phyloP scores from a whole-genome alignment of 2,888 invertebrate species.

The Drosophila sordidula region DNA sequence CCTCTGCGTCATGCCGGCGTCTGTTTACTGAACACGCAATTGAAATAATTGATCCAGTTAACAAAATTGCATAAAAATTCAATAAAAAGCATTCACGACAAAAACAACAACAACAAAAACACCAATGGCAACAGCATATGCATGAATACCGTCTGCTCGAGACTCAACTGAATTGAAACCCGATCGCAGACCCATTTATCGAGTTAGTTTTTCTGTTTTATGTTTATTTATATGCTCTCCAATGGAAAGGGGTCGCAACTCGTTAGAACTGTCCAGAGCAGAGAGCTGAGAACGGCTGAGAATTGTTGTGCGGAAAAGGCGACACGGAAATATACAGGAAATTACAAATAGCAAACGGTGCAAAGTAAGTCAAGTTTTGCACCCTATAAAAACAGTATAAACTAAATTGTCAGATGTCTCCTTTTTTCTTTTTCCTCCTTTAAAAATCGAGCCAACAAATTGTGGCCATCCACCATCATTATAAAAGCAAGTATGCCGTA shows the following conservation, averaged over 20 bases:
- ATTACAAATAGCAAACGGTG: not conserved
- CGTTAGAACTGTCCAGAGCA: constrained; percentile 44
- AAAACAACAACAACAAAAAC: constrained; percentile 26
- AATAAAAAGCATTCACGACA: constrained; percentile 54
- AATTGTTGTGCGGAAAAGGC: not conserved
- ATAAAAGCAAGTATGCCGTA: too few relatives aligned
- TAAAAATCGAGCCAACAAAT: too few relatives aligned
- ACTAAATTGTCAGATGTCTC: too few relatives aligned
- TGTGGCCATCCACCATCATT: too few relatives aligned
- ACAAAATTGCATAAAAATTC: constrained; percentile 80
- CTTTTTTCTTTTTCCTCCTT: too few relatives aligned
- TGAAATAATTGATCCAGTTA: constrained; percentile 80
- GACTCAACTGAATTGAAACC: constrained; percentile 60
- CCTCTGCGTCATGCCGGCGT: constrained; percentile 55
- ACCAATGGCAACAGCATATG: too few relatives aligned
- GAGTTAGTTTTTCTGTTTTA: constrained; percentile 52
- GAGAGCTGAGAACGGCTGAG: not conserved
- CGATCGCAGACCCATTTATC: constrained; percentile 70
- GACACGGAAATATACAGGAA: not conserved
- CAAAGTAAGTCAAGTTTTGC: not conserved
- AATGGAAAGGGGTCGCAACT: constrained; percentile 57
- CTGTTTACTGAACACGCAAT: constrained; percentile 80
- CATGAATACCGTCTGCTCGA: constrained; percentile 16
- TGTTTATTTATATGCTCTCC: constrained; percentile 46
- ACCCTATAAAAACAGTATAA: not conserved